Percentiles rank a stretch among this genome's conserved stretches.
Evolutionary conservation across 2,113 vertebrate species (phyloP).

Genomic region (Odocoileus hemionus): DNA sequence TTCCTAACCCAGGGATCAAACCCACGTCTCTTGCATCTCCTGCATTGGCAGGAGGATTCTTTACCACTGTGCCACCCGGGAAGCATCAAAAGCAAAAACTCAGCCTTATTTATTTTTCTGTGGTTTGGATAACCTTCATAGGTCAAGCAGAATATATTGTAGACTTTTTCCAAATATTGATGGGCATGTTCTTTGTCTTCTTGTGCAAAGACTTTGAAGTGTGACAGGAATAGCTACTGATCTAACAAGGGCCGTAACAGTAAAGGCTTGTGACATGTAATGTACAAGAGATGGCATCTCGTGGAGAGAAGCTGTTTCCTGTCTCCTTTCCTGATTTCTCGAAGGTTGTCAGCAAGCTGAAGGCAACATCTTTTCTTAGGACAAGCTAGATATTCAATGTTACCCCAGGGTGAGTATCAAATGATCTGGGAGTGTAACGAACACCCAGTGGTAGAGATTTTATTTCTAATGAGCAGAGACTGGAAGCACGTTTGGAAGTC

Average conservation of each 20-base stretch:
- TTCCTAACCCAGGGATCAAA: not conserved
- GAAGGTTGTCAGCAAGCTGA: conserved; percentile 1
- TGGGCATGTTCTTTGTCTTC: not conserved
- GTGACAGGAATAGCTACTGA: not conserved
- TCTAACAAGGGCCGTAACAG: not conserved
- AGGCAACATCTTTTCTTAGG: not conserved
- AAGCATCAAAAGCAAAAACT: not conserved
- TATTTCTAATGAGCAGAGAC: conserved; percentile 15
- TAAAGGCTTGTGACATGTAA: not conserved
- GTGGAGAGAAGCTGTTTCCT: not conserved
- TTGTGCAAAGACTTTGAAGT: not conserved
- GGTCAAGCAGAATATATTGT: conserved; percentile 1
- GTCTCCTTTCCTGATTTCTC: not conserved
- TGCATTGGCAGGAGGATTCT: not conserved
- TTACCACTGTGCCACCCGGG: not conserved
- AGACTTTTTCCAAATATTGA: conserved; percentile 14
- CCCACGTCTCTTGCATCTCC: not conserved
- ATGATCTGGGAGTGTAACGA: not conserved
- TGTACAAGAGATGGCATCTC: not conserved
- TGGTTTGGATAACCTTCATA: not conserved
- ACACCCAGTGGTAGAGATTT: not conserved
- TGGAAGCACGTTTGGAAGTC: not conserved
- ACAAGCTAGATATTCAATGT: not conserved
- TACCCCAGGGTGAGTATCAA: not conserved
- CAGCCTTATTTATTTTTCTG: not conserved